Conservation (phyloP, 2,113 vertebrate genomes). For the Plecotus auritus region DNA sequence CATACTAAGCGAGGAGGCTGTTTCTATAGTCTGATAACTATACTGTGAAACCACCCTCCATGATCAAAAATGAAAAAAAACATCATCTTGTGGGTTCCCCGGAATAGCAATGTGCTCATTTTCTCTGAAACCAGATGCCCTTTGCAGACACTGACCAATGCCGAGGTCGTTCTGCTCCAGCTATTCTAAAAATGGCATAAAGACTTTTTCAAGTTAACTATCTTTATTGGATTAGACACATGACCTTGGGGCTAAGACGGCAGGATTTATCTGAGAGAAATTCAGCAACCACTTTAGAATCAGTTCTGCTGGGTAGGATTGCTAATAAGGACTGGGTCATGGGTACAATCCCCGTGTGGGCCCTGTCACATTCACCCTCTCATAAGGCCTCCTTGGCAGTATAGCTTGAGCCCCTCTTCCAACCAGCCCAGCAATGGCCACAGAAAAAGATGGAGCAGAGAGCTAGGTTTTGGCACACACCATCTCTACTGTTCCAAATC, state of each 20-base stretch:
- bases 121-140: conserved; percentile 14
- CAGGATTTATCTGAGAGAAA: conserved; percentile 29
- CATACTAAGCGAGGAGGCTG: not conserved
- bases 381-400: not conserved
- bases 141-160: conserved; percentile 35
- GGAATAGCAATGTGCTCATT: not conserved
- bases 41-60: not conserved
- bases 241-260: not conserved
- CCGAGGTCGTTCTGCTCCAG: conserved; percentile 22
- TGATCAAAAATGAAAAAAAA: not conserved
- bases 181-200: conserved; percentile 46
- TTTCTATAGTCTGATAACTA: not conserved
- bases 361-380: not conserved
- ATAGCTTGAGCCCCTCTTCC: not conserved
- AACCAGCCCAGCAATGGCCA: no score
- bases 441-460: not conserved
- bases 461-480: not conserved
- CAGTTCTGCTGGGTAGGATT: not conserved
- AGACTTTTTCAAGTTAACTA: conserved; percentile 21
- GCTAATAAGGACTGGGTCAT: not conserved
- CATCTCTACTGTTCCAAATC: not conserved
- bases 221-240: conserved; percentile 39
- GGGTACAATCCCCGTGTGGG: not conserved
- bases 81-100: not conserved
- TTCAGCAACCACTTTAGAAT: not conserved